A percentile compares a stretch with the other conserved stretches of the same genome.
phyloP scores from a whole-genome alignment of 2,113 vertebrate species.

The Coreoperca whiteheadi region DNA sequence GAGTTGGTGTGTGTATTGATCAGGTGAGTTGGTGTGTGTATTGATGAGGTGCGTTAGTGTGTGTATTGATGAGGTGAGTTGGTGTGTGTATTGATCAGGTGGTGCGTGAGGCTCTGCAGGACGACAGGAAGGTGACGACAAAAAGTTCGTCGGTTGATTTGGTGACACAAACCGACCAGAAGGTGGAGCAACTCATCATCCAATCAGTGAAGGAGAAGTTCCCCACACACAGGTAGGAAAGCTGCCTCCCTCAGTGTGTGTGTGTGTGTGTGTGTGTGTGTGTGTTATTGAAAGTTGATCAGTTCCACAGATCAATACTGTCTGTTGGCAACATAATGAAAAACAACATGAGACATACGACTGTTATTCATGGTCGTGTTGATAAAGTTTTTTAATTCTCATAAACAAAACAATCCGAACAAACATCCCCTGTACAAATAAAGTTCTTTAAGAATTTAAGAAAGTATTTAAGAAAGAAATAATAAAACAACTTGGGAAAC shows the following conservation, averaged over 20 bases:
- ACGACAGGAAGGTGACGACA: constrained; percentile 87
- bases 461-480: too few relatives aligned
- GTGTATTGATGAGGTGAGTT: neutral
- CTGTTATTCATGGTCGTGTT: too few relatives aligned
- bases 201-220: constrained; percentile 92
- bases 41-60: too few relatives aligned
- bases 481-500: too few relatives aligned
- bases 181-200: constrained; percentile 95
- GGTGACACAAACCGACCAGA: constrained; percentile 96
- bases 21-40: neutral
- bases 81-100: constrained; percentile 78
- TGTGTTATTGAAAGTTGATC: neutral
- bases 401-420: too few relatives aligned
- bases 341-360: too few relatives aligned
- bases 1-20: too few relatives aligned
- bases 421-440: too few relatives aligned
- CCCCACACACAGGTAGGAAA: constrained; percentile 90
- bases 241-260: neutral
- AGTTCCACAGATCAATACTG: neutral
- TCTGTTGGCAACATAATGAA: too few relatives aligned
- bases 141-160: constrained; percentile 95
- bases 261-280: neutral
- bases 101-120: constrained; percentile 88
- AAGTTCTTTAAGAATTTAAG: too few relatives aligned
- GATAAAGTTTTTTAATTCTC: too few relatives aligned